Evolutionary conservation across 2,113 vertebrate genomes (phyloP).

Genomic region (Odocoileus hemionus): DNA sequence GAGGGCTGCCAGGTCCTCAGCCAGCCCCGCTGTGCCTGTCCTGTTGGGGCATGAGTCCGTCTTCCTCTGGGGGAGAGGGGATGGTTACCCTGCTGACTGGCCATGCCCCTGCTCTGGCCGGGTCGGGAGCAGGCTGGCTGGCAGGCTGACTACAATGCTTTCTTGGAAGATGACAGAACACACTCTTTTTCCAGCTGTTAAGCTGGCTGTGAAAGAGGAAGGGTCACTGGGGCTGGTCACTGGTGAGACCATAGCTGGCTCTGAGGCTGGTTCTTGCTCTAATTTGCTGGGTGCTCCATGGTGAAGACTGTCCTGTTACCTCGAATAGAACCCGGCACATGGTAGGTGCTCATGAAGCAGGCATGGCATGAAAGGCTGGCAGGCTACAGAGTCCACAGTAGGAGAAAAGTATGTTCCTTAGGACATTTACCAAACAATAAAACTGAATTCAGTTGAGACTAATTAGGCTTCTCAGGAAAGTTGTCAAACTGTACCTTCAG

Average conservation of each 20-base stretch:
- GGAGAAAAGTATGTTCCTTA: background rate
- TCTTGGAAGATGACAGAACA: background rate
- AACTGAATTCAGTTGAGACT: background rate
- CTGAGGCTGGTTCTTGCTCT: background rate
- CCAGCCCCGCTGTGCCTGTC: background rate
- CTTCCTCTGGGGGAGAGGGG: background rate
- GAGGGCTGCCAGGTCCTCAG: background rate
- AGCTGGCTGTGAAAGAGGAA: background rate
- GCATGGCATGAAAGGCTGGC: background rate
- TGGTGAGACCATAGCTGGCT: background rate
- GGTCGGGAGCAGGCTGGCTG: background rate
- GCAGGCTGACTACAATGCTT: background rate
- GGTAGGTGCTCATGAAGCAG: background rate
- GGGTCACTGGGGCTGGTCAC: fast-evolving
- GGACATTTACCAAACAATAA: background rate
- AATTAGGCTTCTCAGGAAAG: background rate
- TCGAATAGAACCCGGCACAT: background rate
- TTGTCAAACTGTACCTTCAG: background rate
- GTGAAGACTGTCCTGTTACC: background rate
- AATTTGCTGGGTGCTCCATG: background rate
- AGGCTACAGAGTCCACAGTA: background rate
- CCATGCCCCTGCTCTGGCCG: background rate
- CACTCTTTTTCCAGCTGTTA: background rate
- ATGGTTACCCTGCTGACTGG: background rate
- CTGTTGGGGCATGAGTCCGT: background rate